Conservation (phyloP, 2,113 vertebrate genomes). For the Salvelinus fontinalis region DNA sequence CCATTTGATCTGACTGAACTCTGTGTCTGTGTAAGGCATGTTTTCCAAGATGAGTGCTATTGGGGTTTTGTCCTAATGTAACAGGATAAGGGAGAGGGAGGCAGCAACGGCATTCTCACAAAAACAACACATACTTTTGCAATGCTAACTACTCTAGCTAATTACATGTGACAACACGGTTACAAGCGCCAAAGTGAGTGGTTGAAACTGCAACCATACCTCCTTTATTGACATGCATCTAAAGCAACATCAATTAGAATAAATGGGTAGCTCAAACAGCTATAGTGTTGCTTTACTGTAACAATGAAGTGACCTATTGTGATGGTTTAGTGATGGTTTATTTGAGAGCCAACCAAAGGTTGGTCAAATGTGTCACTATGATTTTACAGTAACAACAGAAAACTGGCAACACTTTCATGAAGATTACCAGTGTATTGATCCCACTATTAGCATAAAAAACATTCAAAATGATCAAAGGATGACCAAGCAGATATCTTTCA, state of each 20-base stretch:
- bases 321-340: conserved; percentile 6
- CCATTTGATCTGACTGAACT: conserved; percentile 55
- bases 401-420: conserved; percentile 4
- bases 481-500: neutral
- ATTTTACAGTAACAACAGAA: conserved; percentile 50
- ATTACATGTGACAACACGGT: conserved; percentile 63
- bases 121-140: conserved; percentile 55
- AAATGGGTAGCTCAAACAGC: conserved; percentile 42
- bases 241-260: conserved; percentile 54
- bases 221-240: conserved; percentile 68
- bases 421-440: neutral
- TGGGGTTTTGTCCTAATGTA: conserved; percentile 34
- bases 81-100: conserved; percentile 30
- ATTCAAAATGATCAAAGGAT: neutral
- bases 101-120: conserved; percentile 60
- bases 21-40: conserved; percentile 64
- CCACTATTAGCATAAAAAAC: neutral
- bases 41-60: conserved; percentile 36
- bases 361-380: conserved; percentile 43
- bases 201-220: conserved; percentile 48
- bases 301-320: conserved; percentile 27
- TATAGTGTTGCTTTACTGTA: conserved; percentile 41
- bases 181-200: conserved; percentile 59
- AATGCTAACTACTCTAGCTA: conserved; percentile 54
- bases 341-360: conserved; percentile 17